Evolutionary conservation across 2,113 vertebrate species (phyloP).

Genomic region (Carassius carassius): DNA sequence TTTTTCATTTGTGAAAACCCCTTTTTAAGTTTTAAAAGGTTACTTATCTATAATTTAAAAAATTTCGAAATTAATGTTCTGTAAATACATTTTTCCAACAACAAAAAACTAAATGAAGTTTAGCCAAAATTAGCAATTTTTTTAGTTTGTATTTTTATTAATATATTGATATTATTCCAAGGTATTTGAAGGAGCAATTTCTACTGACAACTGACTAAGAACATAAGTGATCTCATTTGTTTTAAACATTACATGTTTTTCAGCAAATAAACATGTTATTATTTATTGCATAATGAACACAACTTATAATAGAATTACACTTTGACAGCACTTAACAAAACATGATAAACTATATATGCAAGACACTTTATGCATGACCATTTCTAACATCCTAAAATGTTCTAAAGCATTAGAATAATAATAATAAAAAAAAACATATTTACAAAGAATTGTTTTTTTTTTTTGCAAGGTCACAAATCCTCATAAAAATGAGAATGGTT

Average conservation of each 20-base stretch:
- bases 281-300: slow-evolving; percentile 20
- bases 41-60: no score
- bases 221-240: no score
- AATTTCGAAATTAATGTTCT: neutral
- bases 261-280: neutral
- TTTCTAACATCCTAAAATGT: slow-evolving; percentile 39
- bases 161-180: neutral
- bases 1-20: no score
- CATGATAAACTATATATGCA: slow-evolving; percentile 36
- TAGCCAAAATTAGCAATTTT: neutral
- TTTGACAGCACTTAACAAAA: slow-evolving; percentile 16
- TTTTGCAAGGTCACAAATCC: neutral
- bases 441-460: slow-evolving; percentile 59
- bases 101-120: no score
- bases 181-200: neutral
- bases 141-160: neutral
- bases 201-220: no score
- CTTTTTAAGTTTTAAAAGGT: no score
- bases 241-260: neutral
- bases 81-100: neutral
- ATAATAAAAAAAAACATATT: slow-evolving; percentile 68
- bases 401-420: slow-evolving; percentile 41
- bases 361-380: neutral
- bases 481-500: neutral
- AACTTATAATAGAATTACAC: neutral